Evolutionary conservation across 2,888 invertebrate genomes (phyloP), one percentile per base, ranked within the genome.

Genomic region (Euphydryas editha): DNA sequence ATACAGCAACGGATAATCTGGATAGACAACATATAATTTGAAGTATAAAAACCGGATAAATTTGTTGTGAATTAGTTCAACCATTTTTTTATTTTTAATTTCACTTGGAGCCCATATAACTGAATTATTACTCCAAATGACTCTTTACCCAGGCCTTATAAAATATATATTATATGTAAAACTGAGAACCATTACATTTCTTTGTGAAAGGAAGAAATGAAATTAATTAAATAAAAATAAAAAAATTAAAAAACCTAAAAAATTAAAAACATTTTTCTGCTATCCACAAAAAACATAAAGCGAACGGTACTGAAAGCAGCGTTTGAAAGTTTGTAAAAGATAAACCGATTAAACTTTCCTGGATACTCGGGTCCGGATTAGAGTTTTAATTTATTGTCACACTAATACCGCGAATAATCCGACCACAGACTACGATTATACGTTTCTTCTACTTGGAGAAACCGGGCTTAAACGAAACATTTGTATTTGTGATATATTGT

Each of bases 351-450:
- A 18, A 63, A 63, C 58, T 63, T 39, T 8, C 13, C 49, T 24
- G 56, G 24, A 51, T 24, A 49, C 39, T 21, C 42, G 24, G 17
- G 18, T 46, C 15, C 4, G 57, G 62, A 62, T 62, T 56, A 37
- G 10, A 59, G 24, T 46, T 46, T 47, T 60, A 56, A 65, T 55
- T 65, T 59, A 65, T 67, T 46, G 46, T 62, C 30, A 59, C 46
- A 18, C 62, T 58, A 30, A 60, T 68, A 62, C 65, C 60, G 67
- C 70, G 24, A 1, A 73, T 76, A 76, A 78, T 76, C 78, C 74
- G 49, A 24, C 24, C 49, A 15, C 24, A 51, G 49, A 15, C 49
- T 24, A 5, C 49, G 21, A 24, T 51, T 51, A 51, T 24, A 51
- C 24, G 49, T 15, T 7, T 51, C 6, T 51, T 13, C 15, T 51